These are phyloP conservation scores for Drosophila putrida DNA, from an alignment of 2,888 invertebrate genomes.

Conservation along the genomic window DNA sequence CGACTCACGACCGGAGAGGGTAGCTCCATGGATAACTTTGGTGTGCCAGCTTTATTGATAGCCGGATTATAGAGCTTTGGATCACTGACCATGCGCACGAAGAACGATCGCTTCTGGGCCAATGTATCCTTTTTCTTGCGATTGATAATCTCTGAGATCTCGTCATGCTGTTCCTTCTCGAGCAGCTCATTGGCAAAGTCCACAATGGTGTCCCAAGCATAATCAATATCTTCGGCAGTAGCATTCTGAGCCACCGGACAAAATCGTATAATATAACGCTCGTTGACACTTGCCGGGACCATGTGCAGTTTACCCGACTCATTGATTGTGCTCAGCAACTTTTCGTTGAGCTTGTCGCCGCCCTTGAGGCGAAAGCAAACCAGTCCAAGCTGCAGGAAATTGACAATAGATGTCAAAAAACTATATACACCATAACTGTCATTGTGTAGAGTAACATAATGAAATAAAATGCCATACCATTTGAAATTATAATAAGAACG, in stretches of 20 bases:
- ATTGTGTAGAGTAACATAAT: slow-evolving; percentile 19
- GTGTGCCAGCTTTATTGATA: slow-evolving; percentile 91
- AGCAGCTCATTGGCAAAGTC: slow-evolving; percentile 93
- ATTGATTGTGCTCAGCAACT: slow-evolving; percentile 95
- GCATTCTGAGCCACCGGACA: slow-evolving; percentile 97
- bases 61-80: slow-evolving; percentile 98
- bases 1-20: slow-evolving; percentile 82
- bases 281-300: slow-evolving; percentile 97
- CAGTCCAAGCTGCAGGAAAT: slow-evolving; percentile 90
- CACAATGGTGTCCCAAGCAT: slow-evolving; percentile 93
- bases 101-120: slow-evolving; percentile 97
- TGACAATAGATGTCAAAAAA: background rate
- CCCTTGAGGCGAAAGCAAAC: slow-evolving; percentile 96
- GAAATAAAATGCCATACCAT: slow-evolving; percentile 4
- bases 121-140: slow-evolving; percentile 92
- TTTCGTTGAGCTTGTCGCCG: slow-evolving; percentile 93
- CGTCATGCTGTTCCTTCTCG: slow-evolving; percentile 89
- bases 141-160: slow-evolving; percentile 90
- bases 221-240: slow-evolving; percentile 92
- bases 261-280: slow-evolving; percentile 96
- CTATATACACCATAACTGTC: too few species aligned
- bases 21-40: slow-evolving; percentile 85
- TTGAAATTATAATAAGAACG: slow-evolving; percentile 5
- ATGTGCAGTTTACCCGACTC: slow-evolving; percentile 98
- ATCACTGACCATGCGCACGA: slow-evolving; percentile 99